phyloP scores from a whole-genome alignment of 2,113 vertebrate genomes.

The Solenodon paradoxus region DNA sequence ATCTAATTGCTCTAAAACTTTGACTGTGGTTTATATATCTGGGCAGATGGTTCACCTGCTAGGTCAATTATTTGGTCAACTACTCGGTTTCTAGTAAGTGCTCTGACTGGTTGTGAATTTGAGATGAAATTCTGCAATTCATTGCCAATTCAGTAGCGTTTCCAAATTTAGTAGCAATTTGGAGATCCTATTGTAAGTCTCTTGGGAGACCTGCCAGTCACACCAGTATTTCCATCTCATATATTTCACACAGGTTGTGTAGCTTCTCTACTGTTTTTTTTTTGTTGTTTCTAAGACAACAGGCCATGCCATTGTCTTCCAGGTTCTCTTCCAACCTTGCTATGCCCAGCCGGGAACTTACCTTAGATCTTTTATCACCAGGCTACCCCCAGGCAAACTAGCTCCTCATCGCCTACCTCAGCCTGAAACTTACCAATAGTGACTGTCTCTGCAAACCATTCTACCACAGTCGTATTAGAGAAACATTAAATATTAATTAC shows the following conservation, averaged over 20 bases:
- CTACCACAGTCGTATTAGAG: background rate
- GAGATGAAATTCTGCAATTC: background rate
- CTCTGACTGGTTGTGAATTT: background rate
- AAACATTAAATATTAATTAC: background rate
- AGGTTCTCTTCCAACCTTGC: background rate
- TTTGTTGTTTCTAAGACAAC: too few relatives aligned
- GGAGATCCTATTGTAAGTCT: background rate
- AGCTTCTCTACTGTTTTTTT: too few relatives aligned
- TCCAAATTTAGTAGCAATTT: background rate
- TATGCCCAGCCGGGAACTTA: too few relatives aligned
- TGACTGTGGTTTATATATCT: background rate
- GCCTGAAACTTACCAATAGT: background rate
- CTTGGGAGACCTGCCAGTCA: background rate
- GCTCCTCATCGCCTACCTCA: background rate
- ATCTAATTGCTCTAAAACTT: background rate
- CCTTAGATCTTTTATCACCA: too few relatives aligned
- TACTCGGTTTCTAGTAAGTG: background rate
- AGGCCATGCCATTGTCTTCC: accelerated
- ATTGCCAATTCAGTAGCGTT: background rate
- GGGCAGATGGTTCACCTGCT: background rate
- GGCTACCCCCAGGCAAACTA: too few relatives aligned
- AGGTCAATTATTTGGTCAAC: background rate
- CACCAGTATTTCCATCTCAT: background rate
- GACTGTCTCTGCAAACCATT: background rate
- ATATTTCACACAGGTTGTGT: background rate